A percentile compares a stretch with the other conserved stretches of the same genome.
These are phyloP conservation scores for Sipha flava DNA, from an alignment of 1,140 invertebrate species.

Conservation along the genomic window DNA sequence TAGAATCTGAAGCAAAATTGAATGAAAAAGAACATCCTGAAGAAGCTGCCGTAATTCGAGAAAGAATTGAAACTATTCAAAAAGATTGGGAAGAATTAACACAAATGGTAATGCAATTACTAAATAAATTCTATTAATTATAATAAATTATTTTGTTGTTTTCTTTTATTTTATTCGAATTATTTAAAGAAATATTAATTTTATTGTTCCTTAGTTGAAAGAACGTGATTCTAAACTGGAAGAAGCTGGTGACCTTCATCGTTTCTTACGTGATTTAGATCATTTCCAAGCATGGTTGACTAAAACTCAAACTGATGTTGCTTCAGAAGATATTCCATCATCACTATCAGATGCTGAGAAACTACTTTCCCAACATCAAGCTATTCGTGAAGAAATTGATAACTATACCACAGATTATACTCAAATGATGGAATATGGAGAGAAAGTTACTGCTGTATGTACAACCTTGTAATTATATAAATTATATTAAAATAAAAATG, in stretches of 20 bases:
- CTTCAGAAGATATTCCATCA: slow-evolving; percentile 95
- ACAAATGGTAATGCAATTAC: slow-evolving; percentile 84
- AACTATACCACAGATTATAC: slow-evolving; percentile 96
- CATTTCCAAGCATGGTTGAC: slow-evolving; percentile 99
- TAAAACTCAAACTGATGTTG: slow-evolving; percentile 94
- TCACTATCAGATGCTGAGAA: slow-evolving; percentile 94
- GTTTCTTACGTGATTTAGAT: slow-evolving; percentile 96
- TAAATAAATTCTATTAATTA: no score
- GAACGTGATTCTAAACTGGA: slow-evolving; percentile 96
- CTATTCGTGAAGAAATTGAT: slow-evolving; percentile 97
- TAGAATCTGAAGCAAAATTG: slow-evolving; percentile 83
- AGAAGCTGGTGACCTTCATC: slow-evolving; percentile 95
- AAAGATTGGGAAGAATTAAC: slow-evolving; percentile 92
- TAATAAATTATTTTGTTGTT: no score
- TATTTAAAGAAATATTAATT: slow-evolving; percentile 30
- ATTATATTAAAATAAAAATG: not conserved
- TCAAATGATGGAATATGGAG: slow-evolving; percentile 99
- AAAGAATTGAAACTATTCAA: slow-evolving; percentile 81
- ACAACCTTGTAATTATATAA: slow-evolving; percentile 24
- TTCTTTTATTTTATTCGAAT: slow-evolving; percentile 7
- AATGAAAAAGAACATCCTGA: slow-evolving; percentile 92
- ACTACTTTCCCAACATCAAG: slow-evolving; percentile 90
- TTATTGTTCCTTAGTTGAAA: slow-evolving; percentile 58
- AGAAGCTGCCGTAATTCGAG: slow-evolving; percentile 84
- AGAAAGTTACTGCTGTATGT: slow-evolving; percentile 77